Evolutionary conservation across 2,113 vertebrate genomes (phyloP).

Genomic region (Sapajus apella): DNA sequence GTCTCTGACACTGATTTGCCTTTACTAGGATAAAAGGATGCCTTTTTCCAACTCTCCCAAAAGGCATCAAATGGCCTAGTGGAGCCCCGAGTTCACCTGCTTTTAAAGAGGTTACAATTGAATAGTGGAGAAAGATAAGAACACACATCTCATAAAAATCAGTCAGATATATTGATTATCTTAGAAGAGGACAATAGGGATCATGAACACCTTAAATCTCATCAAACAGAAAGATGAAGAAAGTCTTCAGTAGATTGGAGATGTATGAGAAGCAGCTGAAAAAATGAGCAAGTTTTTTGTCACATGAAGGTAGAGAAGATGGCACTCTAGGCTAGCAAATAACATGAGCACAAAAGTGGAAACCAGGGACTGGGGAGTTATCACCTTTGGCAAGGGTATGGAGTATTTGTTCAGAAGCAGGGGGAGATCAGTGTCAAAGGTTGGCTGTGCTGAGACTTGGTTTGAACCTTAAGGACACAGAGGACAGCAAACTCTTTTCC

Average conservation of each 20-base stretch:
- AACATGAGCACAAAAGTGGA: rapidly evolving
- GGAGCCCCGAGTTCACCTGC: neutral
- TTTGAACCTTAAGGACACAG: too few species aligned
- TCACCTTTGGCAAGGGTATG: rapidly evolving
- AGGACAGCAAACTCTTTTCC: neutral
- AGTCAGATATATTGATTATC: neutral
- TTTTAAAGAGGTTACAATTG: neutral
- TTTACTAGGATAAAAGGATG: neutral
- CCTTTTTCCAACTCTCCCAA: neutral
- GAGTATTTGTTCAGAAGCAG: neutral
- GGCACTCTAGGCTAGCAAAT: too few species aligned
- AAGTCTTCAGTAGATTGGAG: neutral
- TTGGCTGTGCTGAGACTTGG: neutral
- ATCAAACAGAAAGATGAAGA: neutral
- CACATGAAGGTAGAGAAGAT: too few species aligned
- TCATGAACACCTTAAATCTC: neutral
- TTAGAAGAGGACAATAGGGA: neutral
- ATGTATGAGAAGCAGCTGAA: neutral
- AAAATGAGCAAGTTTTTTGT: neutral
- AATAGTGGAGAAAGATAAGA: neutral
- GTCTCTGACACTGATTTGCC: neutral
- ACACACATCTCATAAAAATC: neutral
- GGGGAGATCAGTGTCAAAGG: neutral
- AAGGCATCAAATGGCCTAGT: neutral
- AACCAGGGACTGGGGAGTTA: rapidly evolving